Base-by-base conservation (phyloP, 2,797 vertebrate species). In the Myotis findleyi region DNA sequence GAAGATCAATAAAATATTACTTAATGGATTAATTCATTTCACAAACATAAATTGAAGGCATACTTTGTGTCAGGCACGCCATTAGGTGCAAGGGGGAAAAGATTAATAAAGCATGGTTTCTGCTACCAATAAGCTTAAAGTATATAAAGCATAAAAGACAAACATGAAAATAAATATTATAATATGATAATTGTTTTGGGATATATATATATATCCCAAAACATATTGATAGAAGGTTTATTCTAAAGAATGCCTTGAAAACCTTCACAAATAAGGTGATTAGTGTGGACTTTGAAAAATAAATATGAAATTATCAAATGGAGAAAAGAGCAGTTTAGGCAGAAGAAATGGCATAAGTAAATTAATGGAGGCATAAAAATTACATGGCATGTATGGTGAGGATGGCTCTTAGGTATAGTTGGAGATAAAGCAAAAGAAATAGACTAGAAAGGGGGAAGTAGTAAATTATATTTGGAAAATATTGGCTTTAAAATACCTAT, bases 91-190 rank as follows among this genome's bases (percentile, higher is more conserved):
- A 21, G 27, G n/a, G 30, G 20, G 92, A 66, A 20, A 90, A 71
- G 64, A 80, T 89, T 89, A 83, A 79, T 87, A 80, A 57, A 83
- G 16, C 20, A 59, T 59, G 17, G 3, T 49, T 18, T 68, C 55
- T 85, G 59, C 21, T n/a, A 68, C 73, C 85, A 92, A 94, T 49
- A 92, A 72, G 16, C 10, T 77, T 81, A 76, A 84, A 94, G 59
- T 95, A n/a, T n/a, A 47, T 51, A 75, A 51, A 51, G 73, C 23
- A 53, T 77, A 53, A 53, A 36, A 93, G 33, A 90, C 20, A 95
- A 89, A 91, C 47, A 77, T 88, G 36, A 88, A 93, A 90, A 73
- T 91, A 75, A 85, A 80, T 92, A 27, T 89, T 85, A 89, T 41
- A 72, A 33, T n/a, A 18, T 73, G 16, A 36, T 36, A 36, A 36